Evolutionary conservation across 2,113 vertebrate species (phyloP).

Genomic region (Suricata suricatta): DNA sequence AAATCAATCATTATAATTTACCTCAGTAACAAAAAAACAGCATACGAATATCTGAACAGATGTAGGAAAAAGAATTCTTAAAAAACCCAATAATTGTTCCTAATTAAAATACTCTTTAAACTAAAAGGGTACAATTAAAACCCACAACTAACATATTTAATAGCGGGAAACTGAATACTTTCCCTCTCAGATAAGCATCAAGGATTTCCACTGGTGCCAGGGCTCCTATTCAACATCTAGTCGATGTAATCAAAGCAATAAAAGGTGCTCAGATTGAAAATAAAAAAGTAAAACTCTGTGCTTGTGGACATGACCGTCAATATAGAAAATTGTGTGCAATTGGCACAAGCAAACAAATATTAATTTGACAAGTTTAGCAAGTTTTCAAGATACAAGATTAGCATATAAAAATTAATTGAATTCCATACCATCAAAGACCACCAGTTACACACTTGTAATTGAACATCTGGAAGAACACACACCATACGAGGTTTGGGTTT

Average conservation of each 20-base stretch:
- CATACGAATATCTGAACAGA: not conserved
- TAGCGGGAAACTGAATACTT: not conserved
- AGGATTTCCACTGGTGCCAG: not conserved
- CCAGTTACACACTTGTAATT: not conserved
- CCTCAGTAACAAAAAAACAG: not conserved
- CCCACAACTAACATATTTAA: not conserved
- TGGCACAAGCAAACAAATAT: not conserved
- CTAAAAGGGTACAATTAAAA: not conserved
- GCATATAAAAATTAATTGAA: not conserved
- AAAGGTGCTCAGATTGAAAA: not conserved
- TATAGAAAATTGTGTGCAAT: not conserved
- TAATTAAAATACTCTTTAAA: not conserved
- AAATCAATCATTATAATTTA: not conserved
- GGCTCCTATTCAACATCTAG: not conserved
- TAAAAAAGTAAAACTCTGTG: not conserved
- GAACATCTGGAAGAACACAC: not conserved
- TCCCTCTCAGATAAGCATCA: not conserved
- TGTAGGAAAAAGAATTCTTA: not conserved
- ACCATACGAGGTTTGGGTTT: not conserved
- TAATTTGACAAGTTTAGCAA: not conserved
- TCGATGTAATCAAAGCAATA: not conserved
- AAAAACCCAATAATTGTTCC: not conserved
- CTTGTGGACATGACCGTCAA: not conserved
- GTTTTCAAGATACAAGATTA: not conserved
- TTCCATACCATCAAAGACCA: not conserved